Percentiles rank a stretch among this genome's conserved stretches.
Evolutionary conservation across 1,140 invertebrate species (phyloP).

Genomic region (Aphelenchoides fujianensis): DNA sequence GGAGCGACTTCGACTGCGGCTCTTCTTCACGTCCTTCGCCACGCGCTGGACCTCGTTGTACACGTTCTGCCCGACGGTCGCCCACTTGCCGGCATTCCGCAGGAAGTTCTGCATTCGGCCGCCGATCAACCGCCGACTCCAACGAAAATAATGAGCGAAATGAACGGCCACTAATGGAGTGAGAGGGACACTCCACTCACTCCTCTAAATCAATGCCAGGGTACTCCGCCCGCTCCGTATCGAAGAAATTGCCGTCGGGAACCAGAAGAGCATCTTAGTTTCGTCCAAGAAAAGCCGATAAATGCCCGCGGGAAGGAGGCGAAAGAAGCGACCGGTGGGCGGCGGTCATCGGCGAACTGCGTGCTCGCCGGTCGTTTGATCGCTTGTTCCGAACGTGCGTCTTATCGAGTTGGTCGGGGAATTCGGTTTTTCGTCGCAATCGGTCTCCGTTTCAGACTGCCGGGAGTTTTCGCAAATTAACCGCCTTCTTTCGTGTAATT

Average conservation of each 20-base stretch:
- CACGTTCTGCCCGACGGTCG: background rate
- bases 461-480: background rate
- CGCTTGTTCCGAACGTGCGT: too few species aligned
- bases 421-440: slow-evolving; percentile 2
- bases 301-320: background rate
- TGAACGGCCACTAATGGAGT: background rate
- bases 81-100: background rate
- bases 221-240: background rate
- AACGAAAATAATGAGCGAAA: background rate
- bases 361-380: background rate
- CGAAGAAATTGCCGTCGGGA: too few species aligned
- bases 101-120: slow-evolving; percentile 6
- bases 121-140: too few species aligned
- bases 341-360: background rate
- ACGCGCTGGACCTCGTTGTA: too few species aligned
- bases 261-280: background rate
- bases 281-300: background rate
- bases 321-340: background rate
- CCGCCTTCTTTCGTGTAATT: background rate
- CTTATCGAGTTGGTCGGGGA: background rate
- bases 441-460: background rate
- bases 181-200: background rate
- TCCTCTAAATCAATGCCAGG: background rate
- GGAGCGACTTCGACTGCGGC: background rate
- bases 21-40: background rate